Conservation (phyloP, 2,888 invertebrate genomes). For the Leucania comma region DNA sequence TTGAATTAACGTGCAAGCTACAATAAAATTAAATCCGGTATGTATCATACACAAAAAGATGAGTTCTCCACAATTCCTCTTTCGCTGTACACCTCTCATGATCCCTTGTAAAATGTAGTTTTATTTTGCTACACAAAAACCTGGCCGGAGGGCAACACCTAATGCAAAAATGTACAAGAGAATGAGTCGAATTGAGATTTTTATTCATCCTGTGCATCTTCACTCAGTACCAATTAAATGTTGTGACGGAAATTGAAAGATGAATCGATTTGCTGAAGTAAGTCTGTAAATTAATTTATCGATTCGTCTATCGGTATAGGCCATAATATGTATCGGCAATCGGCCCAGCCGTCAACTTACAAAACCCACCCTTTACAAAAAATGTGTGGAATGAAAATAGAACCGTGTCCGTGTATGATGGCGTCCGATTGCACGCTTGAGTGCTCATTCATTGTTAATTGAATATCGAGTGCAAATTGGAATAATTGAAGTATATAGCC, state of each 20-base stretch:
- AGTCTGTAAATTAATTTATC: constrained; percentile 28
- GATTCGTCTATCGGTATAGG: background rate
- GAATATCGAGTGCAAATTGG: constrained; percentile 17
- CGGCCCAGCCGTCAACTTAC: background rate
- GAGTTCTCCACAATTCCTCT: constrained; percentile 8
- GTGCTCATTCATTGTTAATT: constrained; percentile 17
- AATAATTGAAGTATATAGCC: constrained; percentile 1
- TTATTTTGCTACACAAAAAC: constrained; percentile 26
- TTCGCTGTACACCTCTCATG: background rate
- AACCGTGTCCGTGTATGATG: background rate
- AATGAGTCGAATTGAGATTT: background rate
- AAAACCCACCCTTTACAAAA: background rate
- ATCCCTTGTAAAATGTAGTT: background rate
- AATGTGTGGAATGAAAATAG: constrained; percentile 15
- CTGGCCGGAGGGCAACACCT: background rate
- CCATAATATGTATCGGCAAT: background rate
- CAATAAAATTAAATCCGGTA: constrained; percentile 14
- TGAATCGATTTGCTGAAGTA: constrained; percentile 17
- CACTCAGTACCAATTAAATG: constrained; percentile 22
- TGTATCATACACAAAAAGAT: background rate
- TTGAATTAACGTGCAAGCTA: constrained; percentile 17
- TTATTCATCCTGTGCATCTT: constrained; percentile 11
- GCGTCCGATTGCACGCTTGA: constrained; percentile 19
- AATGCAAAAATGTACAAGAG: background rate
- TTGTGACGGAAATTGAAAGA: constrained; percentile 34